Conservation (phyloP, 2,888 invertebrate species). For the Poecilus cupreus region DNA sequence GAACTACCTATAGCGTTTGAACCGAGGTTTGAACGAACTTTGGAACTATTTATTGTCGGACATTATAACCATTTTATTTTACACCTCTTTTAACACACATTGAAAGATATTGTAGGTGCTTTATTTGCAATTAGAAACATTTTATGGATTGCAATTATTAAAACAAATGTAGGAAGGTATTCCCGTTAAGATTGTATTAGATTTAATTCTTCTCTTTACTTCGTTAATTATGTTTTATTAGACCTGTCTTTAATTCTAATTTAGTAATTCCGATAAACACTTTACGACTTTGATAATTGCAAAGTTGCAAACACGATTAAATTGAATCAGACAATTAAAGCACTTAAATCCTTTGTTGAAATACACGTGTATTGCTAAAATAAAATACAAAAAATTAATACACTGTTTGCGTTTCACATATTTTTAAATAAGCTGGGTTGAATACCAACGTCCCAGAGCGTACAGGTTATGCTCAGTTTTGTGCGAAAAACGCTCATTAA, state of each 20-base stretch:
- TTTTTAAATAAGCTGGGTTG: conserved; percentile 15
- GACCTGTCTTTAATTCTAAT: too few species aligned
- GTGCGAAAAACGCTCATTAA: neutral
- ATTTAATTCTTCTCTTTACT: too few species aligned
- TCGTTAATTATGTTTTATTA: too few species aligned
- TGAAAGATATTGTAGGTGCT: too few species aligned
- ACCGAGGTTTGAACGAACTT: neutral
- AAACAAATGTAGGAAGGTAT: too few species aligned
- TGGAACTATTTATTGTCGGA: neutral
- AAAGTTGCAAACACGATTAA: too few species aligned
- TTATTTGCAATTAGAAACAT: too few species aligned
- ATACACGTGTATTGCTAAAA: neutral
- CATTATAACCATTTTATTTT: neutral
- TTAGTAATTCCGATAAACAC: too few species aligned
- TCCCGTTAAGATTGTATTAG: too few species aligned
- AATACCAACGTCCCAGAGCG: neutral
- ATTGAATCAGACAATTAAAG: too few species aligned
- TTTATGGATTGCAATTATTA: too few species aligned
- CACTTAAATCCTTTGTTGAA: neutral
- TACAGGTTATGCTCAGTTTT: neutral
- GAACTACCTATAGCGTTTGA: neutral
- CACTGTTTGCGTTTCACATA: conserved; percentile 28
- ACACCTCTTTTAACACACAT: neutral
- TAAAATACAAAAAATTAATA: conserved; percentile 6
- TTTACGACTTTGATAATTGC: too few species aligned